phyloP scores from a whole-genome alignment of 2,113 vertebrate genomes.

The Hiodon tergisus region DNA sequence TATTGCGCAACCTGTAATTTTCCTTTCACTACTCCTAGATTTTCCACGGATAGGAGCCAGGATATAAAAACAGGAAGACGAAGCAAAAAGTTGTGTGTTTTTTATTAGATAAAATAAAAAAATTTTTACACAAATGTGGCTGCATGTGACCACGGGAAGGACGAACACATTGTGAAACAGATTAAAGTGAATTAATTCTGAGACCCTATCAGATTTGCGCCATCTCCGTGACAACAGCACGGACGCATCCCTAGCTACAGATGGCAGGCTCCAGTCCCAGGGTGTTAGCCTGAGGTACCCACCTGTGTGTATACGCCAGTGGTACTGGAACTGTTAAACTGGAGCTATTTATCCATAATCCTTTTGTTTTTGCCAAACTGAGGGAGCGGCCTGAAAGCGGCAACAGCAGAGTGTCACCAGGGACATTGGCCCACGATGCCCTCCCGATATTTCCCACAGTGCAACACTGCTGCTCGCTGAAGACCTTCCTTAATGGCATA shows the following conservation, averaged over 20 bases:
- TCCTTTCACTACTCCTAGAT: background rate
- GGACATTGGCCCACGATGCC: too few species aligned
- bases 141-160: background rate
- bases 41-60: background rate
- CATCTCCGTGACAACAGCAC: conserved; percentile 35
- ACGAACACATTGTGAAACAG: background rate
- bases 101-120: too few species aligned
- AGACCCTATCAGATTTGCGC: conserved; percentile 31
- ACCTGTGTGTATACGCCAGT: conserved; percentile 17
- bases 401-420: too few species aligned
- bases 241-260: conserved; percentile 35
- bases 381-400: too few species aligned
- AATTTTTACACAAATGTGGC: background rate
- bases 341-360: too few species aligned
- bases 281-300: conserved; percentile 19
- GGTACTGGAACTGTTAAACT: too few species aligned
- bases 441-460: too few species aligned
- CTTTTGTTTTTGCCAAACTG: too few species aligned
- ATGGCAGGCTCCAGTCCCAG: conserved; percentile 36
- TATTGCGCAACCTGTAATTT: background rate
- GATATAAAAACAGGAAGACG: background rate
- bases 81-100: background rate
- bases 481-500: too few species aligned
- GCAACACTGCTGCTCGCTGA: too few species aligned
- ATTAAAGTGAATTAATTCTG: conserved; percentile 39